phyloP scores from a whole-genome alignment of 2,113 vertebrate genomes.

The Istiophorus platypterus region DNA sequence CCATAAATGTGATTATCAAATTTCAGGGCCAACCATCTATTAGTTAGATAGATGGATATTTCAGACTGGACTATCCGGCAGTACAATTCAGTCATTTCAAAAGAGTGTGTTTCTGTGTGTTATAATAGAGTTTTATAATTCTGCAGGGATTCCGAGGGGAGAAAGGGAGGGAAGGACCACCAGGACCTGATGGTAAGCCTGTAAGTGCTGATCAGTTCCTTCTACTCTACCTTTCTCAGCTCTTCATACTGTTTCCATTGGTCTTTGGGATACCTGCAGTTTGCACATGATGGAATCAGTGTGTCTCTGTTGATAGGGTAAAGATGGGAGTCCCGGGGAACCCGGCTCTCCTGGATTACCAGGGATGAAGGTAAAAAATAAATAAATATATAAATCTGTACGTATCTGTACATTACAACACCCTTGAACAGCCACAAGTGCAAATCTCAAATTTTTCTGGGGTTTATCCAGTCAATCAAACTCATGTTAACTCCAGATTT shows the following conservation, averaged over 20 bases:
- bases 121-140: slow-evolving; percentile 5
- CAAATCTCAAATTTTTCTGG: background rate
- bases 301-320: slow-evolving; percentile 64
- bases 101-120: background rate
- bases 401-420: background rate
- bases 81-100: too few species aligned
- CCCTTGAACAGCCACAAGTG: background rate
- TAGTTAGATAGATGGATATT: too few species aligned
- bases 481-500: background rate
- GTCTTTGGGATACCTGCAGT: background rate
- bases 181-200: slow-evolving; percentile 81
- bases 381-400: too few species aligned
- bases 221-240: background rate
- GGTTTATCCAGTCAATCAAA: background rate
- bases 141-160: slow-evolving; percentile 80
- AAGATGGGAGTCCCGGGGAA: slow-evolving; percentile 68
- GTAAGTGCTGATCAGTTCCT: slow-evolving; percentile 75
- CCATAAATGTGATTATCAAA: too few species aligned
- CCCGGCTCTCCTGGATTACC: slow-evolving; percentile 67
- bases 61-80: too few species aligned
- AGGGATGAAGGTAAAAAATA: slow-evolving; percentile 75
- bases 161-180: slow-evolving; percentile 76
- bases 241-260: background rate
- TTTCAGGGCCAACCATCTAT: too few species aligned
- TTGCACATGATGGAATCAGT: background rate